phyloP scores from a whole-genome alignment of 2,888 invertebrate genomes.

The Macrophya alboannulata region DNA sequence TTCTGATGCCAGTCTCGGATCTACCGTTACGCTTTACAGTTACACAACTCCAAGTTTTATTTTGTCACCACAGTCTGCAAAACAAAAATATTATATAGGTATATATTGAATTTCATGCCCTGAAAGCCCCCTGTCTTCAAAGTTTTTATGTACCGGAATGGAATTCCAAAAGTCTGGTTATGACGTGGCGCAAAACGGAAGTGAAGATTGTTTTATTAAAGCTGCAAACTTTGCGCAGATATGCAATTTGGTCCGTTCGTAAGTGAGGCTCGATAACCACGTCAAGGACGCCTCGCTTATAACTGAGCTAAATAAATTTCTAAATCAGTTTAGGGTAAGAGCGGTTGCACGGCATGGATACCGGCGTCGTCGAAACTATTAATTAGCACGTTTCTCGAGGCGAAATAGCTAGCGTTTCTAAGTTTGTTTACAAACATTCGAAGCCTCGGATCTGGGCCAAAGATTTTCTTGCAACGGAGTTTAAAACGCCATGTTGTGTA shows the following conservation, averaged over 20 bases:
- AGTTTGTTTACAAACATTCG: slow-evolving; percentile 48
- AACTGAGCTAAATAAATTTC: slow-evolving; percentile 26
- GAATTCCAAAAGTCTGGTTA: not conserved
- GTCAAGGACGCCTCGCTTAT: slow-evolving; percentile 40
- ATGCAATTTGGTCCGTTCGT: slow-evolving; percentile 2
- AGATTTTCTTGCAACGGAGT: slow-evolving; percentile 38
- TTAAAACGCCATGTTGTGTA: slow-evolving; percentile 32
- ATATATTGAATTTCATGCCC: not conserved
- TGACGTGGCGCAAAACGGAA: not conserved
- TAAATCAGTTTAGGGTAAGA: slow-evolving; percentile 48
- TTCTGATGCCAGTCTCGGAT: slow-evolving; percentile 35
- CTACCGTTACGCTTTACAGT: slow-evolving; percentile 36
- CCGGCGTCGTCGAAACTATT: slow-evolving; percentile 37
- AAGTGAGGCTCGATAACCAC: slow-evolving; percentile 4
- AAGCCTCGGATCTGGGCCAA: slow-evolving; percentile 46
- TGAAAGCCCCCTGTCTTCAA: not conserved
- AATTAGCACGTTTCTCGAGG: slow-evolving; percentile 50
- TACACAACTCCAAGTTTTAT: slow-evolving; percentile 33
- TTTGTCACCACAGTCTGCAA: slow-evolving; percentile 30
- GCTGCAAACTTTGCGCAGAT: not conserved
- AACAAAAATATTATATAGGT: not conserved
- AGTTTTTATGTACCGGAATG: not conserved
- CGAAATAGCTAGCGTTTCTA: slow-evolving; percentile 47
- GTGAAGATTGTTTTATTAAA: slow-evolving; percentile 27
- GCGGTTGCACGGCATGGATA: not conserved